These are phyloP conservation scores for Nomada ferruginata DNA, from an alignment of 2,888 invertebrate genomes.

Conservation along the genomic window DNA sequence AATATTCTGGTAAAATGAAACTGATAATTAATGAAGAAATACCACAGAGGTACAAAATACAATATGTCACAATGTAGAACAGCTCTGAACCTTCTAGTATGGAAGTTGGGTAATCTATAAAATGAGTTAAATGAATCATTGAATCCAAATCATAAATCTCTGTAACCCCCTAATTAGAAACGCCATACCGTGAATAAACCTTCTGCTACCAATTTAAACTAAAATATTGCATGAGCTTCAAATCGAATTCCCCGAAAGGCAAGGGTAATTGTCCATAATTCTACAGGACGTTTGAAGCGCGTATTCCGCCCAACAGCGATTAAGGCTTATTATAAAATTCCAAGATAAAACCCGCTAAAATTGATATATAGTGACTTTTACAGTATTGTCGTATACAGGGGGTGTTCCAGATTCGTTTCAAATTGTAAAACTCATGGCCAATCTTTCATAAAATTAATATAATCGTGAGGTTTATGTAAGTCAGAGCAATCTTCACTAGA, in stretches of 20 bases:
- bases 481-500: no score
- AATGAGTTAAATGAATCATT: no score
- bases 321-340: slow-evolving; percentile 63
- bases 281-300: slow-evolving; percentile 29
- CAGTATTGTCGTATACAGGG: slow-evolving; percentile 15
- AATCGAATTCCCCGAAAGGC: slow-evolving; percentile 65
- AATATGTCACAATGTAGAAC: no score
- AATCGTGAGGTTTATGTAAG: no score
- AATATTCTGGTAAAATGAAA: no score
- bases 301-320: slow-evolving; percentile 10
- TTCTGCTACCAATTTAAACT: not conserved
- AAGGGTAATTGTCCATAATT: slow-evolving; percentile 47
- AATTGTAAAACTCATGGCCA: no score
- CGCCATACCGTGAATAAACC: not conserved
- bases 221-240: not conserved
- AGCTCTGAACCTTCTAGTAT: no score
- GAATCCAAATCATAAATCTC: no score
- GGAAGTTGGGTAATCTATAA: no score
- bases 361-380: slow-evolving; percentile 27
- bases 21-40: no score
- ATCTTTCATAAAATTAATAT: no score
- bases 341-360: slow-evolving; percentile 36
- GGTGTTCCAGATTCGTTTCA: slow-evolving; percentile 11
- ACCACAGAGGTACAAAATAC: no score
- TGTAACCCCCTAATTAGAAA: not conserved